phyloP scores from a whole-genome alignment of 2,888 invertebrate genomes.

The Pterostichus madidus region DNA sequence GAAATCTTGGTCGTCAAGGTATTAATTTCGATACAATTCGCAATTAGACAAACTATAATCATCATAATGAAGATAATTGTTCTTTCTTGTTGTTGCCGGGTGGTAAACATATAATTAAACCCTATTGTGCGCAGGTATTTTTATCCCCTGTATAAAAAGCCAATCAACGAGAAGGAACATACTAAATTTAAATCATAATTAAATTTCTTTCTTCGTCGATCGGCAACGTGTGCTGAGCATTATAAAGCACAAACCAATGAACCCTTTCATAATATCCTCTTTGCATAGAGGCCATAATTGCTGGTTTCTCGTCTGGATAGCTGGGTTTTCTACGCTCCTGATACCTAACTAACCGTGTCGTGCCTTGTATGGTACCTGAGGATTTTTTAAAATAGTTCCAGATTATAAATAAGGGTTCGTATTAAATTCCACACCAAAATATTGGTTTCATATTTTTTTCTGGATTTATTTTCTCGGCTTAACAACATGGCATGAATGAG shows the following conservation, averaged over 20 bases:
- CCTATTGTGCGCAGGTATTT: constrained; percentile 33
- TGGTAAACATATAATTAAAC: constrained; percentile 49
- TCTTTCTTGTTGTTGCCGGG: neutral
- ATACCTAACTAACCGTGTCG: constrained; percentile 42
- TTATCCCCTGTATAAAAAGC: constrained; percentile 36
- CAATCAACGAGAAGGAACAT: constrained; percentile 32
- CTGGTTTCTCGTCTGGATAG: neutral
- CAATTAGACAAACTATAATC: constrained; percentile 35
- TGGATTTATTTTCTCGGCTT: constrained; percentile 25
- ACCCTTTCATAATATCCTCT: neutral
- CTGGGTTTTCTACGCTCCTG: neutral
- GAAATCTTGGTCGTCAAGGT: no score
- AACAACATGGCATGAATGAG: constrained; percentile 17
- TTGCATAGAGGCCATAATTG: constrained; percentile 26
- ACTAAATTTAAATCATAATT: constrained; percentile 54
- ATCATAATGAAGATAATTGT: constrained; percentile 28
- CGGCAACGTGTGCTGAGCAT: constrained; percentile 1
- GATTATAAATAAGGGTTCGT: constrained; percentile 51
- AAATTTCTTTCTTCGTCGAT: constrained; percentile 49
- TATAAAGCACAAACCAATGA: neutral
- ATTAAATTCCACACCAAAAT: constrained; percentile 37
- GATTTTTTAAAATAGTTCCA: constrained; percentile 28
- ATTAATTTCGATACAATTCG: constrained; percentile 25
- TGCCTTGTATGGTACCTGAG: constrained; percentile 35
- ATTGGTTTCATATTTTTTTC: constrained; percentile 48